phyloP scores from a whole-genome alignment of 2,888 invertebrate species.

The Clistopyga incitator region DNA sequence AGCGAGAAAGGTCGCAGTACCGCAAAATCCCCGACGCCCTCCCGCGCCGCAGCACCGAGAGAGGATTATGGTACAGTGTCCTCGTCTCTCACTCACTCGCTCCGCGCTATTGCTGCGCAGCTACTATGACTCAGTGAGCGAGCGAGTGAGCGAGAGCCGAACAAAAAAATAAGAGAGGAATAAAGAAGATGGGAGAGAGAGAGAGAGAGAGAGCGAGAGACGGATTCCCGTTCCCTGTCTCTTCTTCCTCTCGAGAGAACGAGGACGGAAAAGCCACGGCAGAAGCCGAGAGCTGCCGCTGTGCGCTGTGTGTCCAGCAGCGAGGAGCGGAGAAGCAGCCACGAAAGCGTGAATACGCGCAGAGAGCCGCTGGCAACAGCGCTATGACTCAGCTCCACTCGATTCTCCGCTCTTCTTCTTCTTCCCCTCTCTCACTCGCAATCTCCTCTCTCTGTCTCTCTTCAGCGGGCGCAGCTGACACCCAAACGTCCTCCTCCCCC shows the following conservation, averaged over 20 bases:
- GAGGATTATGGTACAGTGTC: slow-evolving; percentile 49
- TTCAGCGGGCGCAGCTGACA: slow-evolving; percentile 81
- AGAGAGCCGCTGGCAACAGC: slow-evolving; percentile 81
- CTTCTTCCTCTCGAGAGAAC: slow-evolving; percentile 30
- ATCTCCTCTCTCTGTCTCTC: slow-evolving; percentile 59
- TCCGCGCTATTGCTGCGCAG: slow-evolving; percentile 41
- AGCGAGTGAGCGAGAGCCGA: slow-evolving; percentile 20
- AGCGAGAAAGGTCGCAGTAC: slow-evolving; percentile 68
- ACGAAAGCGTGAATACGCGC: slow-evolving; percentile 70
- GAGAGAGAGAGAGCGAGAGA: slow-evolving; percentile 51
- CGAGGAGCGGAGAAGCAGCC: slow-evolving; percentile 57
- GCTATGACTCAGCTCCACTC: slow-evolving; percentile 83
- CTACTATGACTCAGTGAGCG: slow-evolving; percentile 64
- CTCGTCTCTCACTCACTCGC: slow-evolving; percentile 9
- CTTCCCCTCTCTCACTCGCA: slow-evolving; percentile 60
- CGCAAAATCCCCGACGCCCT: slow-evolving; percentile 65
- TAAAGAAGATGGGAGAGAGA: slow-evolving; percentile 27
- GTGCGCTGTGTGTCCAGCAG: slow-evolving; percentile 13
- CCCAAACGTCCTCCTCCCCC: too few relatives aligned
- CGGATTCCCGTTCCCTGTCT: slow-evolving; percentile 29
- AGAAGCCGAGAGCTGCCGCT: slow-evolving; percentile 28
- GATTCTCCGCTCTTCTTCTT: slow-evolving; percentile 68
- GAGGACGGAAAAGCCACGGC: slow-evolving; percentile 15
- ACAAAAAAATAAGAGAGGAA: slow-evolving; percentile 16
- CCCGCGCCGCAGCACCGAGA: slow-evolving; percentile 45